Evolutionary conservation across 2,113 vertebrate species (phyloP).

Genomic region (Andinoacara biseriatus): DNA sequence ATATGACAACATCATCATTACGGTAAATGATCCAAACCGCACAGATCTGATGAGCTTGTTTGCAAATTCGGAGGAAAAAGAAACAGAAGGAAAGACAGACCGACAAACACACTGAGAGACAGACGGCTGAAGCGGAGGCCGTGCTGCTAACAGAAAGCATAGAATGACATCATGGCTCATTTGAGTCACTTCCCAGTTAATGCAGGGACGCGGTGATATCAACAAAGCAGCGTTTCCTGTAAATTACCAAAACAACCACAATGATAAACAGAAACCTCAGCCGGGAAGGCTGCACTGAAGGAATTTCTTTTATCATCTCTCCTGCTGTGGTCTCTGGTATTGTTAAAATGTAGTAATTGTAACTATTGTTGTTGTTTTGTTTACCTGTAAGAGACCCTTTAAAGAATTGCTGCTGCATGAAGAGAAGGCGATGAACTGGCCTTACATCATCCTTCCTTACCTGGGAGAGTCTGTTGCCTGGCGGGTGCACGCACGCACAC

Average conservation of each 20-base stretch:
- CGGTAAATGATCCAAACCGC: not conserved
- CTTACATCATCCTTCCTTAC: slow-evolving; percentile 53
- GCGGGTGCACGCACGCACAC: slow-evolving; percentile 4
- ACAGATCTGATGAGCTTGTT: not conserved
- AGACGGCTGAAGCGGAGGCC: slow-evolving; percentile 8
- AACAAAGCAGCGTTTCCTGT: slow-evolving; percentile 22
- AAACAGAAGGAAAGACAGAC: slow-evolving; percentile 18
- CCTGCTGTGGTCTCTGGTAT: not conserved
- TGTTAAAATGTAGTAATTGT: not conserved
- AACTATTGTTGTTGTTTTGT: not conserved
- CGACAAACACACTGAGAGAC: slow-evolving; percentile 16
- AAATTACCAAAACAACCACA: slow-evolving; percentile 20
- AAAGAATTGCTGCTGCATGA: slow-evolving; percentile 3
- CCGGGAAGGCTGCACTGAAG: not conserved
- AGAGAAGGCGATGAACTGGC: slow-evolving; percentile 44
- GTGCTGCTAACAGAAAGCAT: not conserved
- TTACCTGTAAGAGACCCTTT: not conserved
- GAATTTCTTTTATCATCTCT: not conserved
- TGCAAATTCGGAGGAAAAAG: not conserved
- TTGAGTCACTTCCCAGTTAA: slow-evolving; percentile 44
- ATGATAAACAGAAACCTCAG: not conserved
- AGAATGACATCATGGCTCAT: slow-evolving; percentile 49
- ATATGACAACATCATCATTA: slow-evolving; percentile 4
- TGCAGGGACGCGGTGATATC: slow-evolving; percentile 12
- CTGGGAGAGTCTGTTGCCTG: slow-evolving; percentile 54